These are phyloP conservation scores for Hyles lineata DNA, from an alignment of 2,888 invertebrate species.

Conservation along the genomic window DNA sequence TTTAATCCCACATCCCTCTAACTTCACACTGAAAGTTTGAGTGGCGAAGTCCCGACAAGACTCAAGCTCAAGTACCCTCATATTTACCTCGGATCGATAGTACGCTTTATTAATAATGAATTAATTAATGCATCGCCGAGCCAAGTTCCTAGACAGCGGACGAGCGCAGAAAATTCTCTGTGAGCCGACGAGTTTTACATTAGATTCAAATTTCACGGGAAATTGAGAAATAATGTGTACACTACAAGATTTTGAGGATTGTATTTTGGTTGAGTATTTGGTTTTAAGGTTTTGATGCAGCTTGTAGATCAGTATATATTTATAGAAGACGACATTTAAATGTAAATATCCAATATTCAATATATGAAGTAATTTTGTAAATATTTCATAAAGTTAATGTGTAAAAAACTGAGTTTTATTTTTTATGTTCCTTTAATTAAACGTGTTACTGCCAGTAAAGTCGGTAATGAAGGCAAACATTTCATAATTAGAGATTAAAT, in stretches of 20 bases:
- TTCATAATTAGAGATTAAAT: not conserved
- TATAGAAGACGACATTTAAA: no score
- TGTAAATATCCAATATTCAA: no score
- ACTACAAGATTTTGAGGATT: not conserved
- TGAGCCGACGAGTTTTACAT: slow-evolving; percentile 8
- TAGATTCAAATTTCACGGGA: not conserved
- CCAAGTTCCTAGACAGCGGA: slow-evolving; percentile 50
- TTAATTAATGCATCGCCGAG: slow-evolving; percentile 74
- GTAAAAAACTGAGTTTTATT: not conserved
- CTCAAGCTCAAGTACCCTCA: slow-evolving; percentile 6
- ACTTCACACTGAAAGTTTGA: slow-evolving; percentile 5
- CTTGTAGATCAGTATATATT: no score
- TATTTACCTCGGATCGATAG: slow-evolving; percentile 32
- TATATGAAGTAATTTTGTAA: no score
- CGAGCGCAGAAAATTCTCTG: slow-evolving; percentile 17
- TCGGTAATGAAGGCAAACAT: not conserved
- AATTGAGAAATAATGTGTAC: slow-evolving; percentile 15
- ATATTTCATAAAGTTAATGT: no score
- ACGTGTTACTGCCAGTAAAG: not conserved
- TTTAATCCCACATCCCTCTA: not conserved
- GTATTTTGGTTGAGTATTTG: not conserved
- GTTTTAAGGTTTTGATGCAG: no score
- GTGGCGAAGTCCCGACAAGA: not conserved
- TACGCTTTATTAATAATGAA: slow-evolving; percentile 65
- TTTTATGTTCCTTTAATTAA: not conserved